A percentile compares a stretch with the other conserved stretches of the same genome.
Conservation (phyloP, 1,140 invertebrate species). For the Prorops nasuta region DNA sequence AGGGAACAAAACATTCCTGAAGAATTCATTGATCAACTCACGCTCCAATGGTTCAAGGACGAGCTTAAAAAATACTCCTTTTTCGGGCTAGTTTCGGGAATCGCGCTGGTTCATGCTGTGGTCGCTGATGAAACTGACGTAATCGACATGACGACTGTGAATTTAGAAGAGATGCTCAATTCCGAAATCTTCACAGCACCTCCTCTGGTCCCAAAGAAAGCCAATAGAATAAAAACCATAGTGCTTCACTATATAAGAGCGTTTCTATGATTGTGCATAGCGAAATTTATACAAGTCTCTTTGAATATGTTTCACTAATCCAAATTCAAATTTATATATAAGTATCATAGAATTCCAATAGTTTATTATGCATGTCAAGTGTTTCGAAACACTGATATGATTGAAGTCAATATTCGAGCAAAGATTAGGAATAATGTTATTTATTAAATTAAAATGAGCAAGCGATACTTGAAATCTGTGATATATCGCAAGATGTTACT, state of each 20-base stretch:
- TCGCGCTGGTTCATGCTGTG: slow-evolving; percentile 30
- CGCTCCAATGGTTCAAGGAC: slow-evolving; percentile 27
- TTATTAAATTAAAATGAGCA: too few species aligned
- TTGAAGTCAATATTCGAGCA: too few species aligned
- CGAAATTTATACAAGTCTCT: too few species aligned
- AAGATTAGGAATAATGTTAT: too few species aligned
- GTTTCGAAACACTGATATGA: too few species aligned
- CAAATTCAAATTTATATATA: too few species aligned
- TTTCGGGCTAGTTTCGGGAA: slow-evolving; percentile 33
- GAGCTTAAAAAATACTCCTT: slow-evolving; percentile 29
- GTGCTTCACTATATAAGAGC: neutral
- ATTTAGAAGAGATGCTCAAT: neutral
- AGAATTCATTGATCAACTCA: slow-evolving; percentile 9
- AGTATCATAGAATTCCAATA: too few species aligned
- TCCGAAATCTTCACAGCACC: neutral
- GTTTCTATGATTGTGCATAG: too few species aligned
- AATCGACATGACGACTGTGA: slow-evolving; percentile 5
- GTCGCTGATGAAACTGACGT: slow-evolving; percentile 19
- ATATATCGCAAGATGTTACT: too few species aligned
- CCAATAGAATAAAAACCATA: neutral
- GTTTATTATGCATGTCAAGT: too few species aligned
- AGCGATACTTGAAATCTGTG: too few species aligned
- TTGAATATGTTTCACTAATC: too few species aligned
- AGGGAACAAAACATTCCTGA: slow-evolving; percentile 8
- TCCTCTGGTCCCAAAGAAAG: neutral